Base-by-base conservation (phyloP, 2,888 invertebrate genomes). In the Falcaria lacertinaria region DNA sequence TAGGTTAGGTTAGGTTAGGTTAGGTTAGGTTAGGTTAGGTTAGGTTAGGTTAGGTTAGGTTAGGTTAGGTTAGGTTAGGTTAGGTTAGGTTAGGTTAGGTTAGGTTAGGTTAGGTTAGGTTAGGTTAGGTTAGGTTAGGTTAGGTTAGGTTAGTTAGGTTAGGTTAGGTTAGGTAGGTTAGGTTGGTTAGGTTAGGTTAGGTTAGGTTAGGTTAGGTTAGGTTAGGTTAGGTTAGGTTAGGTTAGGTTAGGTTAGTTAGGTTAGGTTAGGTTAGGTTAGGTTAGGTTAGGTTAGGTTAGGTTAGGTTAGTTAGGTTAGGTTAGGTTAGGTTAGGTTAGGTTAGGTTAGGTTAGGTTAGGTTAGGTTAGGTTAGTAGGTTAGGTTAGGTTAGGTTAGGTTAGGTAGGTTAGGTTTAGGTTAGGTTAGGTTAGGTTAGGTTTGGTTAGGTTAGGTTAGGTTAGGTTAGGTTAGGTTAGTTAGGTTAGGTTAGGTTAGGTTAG, bases 111-210 rank as follows among this genome's bases (percentile, higher is more conserved):
- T 50, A 50, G 50, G 51, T 51, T 51, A 47, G 49, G 49, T 50
- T 50, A 44, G 49, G 49, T 45, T 49, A 44, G 45, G 45, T 45
- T 45, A 46, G 49, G 45, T 46, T 49, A 46, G 49, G 49, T 49
- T 49, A 45, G 50, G 50, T 50, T 50, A 47, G 50, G 50, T 50
- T 50, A 50, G 50, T 50, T 50, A 50, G 50, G 49, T 50, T 50
- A 50, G 48, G 48, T 48, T 50, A 47, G 39, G 35, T 44, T 44
- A 37, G 39, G 35, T 44, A 28, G 42, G 42, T 46, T 42, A 42
- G 42, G 43, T 47, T 47, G 42, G 43, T 47, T 47, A 47, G 47
- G 47, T 50, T 47, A 43, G 46, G 46, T 50, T 50, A 44, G 46
- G 44, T 47, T 50, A 43, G 46, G 43, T 50, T 48, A 39, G 41